Percentiles rank a stretch among this genome's conserved stretches.
These are phyloP conservation scores for Nesidiocoris tenuis DNA, from an alignment of 2,888 invertebrate species.

Conservation along the genomic window DNA sequence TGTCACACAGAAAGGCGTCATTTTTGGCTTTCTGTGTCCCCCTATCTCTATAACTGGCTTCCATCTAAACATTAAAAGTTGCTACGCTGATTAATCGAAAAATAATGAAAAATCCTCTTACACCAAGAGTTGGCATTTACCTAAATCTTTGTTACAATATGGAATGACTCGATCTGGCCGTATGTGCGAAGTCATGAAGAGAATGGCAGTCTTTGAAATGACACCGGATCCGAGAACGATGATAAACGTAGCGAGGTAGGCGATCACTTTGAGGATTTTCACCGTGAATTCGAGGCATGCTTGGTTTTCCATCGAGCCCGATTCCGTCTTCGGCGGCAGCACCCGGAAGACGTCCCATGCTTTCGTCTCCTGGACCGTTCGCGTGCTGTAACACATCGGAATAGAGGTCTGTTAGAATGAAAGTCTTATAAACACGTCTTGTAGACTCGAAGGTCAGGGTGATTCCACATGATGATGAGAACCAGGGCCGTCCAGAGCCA, in stretches of 20 bases:
- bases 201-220: constrained; percentile 80
- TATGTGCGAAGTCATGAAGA: constrained; percentile 90
- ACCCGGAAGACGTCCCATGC: constrained; percentile 97
- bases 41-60: too few relatives aligned
- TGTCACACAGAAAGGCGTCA: too few relatives aligned
- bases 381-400: constrained; percentile 62
- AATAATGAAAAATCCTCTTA: too few relatives aligned
- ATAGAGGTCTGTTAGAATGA: neutral
- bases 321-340: constrained; percentile 84
- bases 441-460: too few relatives aligned
- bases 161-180: constrained; percentile 71
- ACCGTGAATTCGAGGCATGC: constrained; percentile 82
- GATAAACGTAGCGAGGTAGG: constrained; percentile 81
- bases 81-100: too few relatives aligned
- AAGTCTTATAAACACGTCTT: too few relatives aligned
- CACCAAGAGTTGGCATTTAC: too few relatives aligned
- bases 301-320: constrained; percentile 85
- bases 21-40: too few relatives aligned
- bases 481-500: too few relatives aligned
- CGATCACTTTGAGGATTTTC: constrained; percentile 77
- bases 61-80: too few relatives aligned
- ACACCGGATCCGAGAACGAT: constrained; percentile 83
- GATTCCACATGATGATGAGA: too few relatives aligned
- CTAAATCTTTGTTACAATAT: constrained; percentile 83
- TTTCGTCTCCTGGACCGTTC: constrained; percentile 83